Evolutionary conservation across 2,888 invertebrate species (phyloP).

Genomic region (Melipona bicolor): DNA sequence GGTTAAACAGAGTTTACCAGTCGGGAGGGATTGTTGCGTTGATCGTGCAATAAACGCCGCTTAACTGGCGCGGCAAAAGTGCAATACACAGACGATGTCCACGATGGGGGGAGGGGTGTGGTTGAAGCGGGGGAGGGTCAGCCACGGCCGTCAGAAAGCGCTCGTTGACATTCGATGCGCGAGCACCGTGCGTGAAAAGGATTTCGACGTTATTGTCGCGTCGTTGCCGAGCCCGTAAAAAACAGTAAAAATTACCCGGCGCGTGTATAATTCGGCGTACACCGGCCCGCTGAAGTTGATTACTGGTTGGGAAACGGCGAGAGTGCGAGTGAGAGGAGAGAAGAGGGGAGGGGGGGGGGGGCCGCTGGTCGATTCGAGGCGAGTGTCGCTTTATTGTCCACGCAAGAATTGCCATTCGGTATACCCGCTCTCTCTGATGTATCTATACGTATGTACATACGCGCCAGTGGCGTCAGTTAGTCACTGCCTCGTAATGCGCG

Average conservation of each 20-base stretch:
- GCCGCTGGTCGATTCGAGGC: constrained; percentile 21
- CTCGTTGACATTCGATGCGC: constrained; percentile 55
- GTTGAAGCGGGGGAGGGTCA: neutral
- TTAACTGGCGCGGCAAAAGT: constrained; percentile 49
- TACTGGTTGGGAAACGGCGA: constrained; percentile 43
- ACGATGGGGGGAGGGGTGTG: too few relatives aligned
- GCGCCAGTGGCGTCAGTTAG: neutral
- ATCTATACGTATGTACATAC: neutral
- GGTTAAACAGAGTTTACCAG: constrained; percentile 42
- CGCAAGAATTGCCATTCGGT: constrained; percentile 58
- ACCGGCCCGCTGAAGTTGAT: constrained; percentile 56
- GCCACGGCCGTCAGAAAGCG: constrained; percentile 30
- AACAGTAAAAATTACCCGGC: constrained; percentile 59
- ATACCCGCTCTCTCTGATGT: constrained; percentile 1
- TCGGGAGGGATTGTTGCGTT: constrained; percentile 44
- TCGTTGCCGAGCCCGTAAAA: constrained; percentile 40
- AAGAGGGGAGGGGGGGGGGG: too few relatives aligned
- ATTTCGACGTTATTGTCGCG: constrained; percentile 55
- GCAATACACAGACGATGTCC: constrained; percentile 14
- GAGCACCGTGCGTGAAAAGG: constrained; percentile 42
- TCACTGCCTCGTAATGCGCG: constrained; percentile 38
- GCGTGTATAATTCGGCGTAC: constrained; percentile 66
- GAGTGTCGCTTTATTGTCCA: constrained; percentile 58
- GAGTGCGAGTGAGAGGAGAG: neutral
- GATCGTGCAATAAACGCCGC: constrained; percentile 55